phyloP scores from a whole-genome alignment of 2,113 vertebrate species.

The Struthio camelus region DNA sequence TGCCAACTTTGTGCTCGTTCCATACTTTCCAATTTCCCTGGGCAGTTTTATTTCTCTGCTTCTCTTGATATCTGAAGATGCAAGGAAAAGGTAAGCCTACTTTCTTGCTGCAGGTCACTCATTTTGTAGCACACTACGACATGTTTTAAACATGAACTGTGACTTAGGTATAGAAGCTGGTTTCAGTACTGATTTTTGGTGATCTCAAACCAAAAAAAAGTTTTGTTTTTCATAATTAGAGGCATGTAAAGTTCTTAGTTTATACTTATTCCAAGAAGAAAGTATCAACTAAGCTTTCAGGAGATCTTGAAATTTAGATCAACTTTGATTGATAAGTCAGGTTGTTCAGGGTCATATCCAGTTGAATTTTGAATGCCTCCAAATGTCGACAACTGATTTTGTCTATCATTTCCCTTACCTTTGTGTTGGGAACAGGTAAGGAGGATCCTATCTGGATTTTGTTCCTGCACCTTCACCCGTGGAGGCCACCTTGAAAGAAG shows the following conservation, averaged over 20 bases:
- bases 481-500: conserved; percentile 1
- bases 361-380: background rate
- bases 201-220: background rate
- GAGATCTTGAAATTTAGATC: background rate
- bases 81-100: background rate
- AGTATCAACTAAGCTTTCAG: background rate
- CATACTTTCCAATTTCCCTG: background rate
- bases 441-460: background rate
- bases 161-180: background rate
- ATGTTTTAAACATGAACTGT: background rate
- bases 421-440: background rate
- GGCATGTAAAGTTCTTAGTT: background rate
- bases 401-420: background rate
- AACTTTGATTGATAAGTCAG: background rate
- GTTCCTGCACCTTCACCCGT: background rate
- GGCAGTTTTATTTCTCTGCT: background rate
- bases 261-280: background rate
- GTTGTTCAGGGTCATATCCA: background rate
- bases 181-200: background rate
- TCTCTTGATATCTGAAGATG: background rate
- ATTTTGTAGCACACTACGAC: background rate
- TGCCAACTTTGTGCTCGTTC: background rate
- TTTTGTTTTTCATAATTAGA: background rate
- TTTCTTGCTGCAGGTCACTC: background rate
- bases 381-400: background rate